Percentiles rank a stretch among this genome's conserved stretches.
Conservation (phyloP, 2,113 vertebrate species). For the Lophius piscatorius region DNA sequence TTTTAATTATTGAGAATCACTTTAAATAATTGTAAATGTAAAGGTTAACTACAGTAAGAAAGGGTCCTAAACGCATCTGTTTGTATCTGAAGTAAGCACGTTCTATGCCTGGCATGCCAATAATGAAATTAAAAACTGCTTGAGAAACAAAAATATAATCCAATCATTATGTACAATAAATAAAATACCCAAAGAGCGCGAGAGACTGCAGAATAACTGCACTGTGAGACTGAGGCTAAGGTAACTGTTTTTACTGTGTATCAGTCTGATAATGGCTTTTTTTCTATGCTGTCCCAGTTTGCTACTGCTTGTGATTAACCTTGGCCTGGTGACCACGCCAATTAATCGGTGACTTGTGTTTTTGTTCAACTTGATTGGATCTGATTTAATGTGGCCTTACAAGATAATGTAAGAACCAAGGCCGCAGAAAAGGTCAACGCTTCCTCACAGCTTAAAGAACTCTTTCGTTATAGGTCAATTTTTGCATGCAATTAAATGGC, state of each 20-base stretch:
- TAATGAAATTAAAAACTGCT: too few species aligned
- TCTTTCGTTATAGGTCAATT: constrained; percentile 62
- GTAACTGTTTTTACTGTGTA: background rate
- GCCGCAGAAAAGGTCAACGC: constrained; percentile 72
- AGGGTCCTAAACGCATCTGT: too few species aligned
- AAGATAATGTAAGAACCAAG: constrained; percentile 43
- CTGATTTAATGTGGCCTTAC: constrained; percentile 33
- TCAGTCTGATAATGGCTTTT: constrained; percentile 21
- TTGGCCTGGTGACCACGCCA: constrained; percentile 11
- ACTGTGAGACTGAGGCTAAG: too few species aligned
- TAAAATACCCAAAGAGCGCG: too few species aligned
- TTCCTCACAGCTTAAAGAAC: constrained; percentile 16
- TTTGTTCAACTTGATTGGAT: constrained; percentile 48
- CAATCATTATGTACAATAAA: background rate
- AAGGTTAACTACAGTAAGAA: too few species aligned
- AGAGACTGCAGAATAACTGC: background rate
- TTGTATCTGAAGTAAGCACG: too few species aligned
- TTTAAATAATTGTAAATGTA: too few species aligned
- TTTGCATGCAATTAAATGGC: constrained; percentile 57
- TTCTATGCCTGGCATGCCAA: too few species aligned
- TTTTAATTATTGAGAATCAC: too few species aligned
- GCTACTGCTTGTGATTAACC: constrained; percentile 7
- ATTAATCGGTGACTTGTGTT: constrained; percentile 49
- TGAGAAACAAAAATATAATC: background rate
- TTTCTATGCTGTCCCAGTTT: constrained; percentile 24